Base-by-base conservation (phyloP, 2,113 vertebrate species). In the Panthera uncia region DNA sequence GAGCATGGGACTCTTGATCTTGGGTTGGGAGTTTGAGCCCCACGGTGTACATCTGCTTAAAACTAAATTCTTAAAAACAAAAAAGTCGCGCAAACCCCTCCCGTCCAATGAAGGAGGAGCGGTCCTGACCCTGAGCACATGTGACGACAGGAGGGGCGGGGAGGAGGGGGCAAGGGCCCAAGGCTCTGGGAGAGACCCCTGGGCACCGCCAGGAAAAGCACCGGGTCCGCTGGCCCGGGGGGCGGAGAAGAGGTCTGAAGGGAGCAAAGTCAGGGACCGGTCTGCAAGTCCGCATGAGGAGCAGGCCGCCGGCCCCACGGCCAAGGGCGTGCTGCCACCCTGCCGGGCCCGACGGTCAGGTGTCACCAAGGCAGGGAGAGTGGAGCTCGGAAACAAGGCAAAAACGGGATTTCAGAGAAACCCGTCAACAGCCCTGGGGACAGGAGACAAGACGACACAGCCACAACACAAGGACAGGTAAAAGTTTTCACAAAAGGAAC, bases 381-480 rank as follows among this genome's bases (percentile, higher is more conserved):
- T 18, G 0, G 25, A 36, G 14, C 69, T n/a, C 74, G 2, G 27
- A 38, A 48, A 66, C 10, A 23, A 41, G 15, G 9, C 78, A 57
- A 3, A 36, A 41, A 69, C 8, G 14, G 61, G 19, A 33, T 41
- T 13, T 15, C n/a, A 18, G 23, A 63, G 25, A 25, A 76, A 45
- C 13, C 38, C 10, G 5, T 4, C 12, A 2, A 1, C 6, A 25
- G 0, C 41, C 31, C 33, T 1, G 7, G 18, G 27, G 29, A 25
- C 0, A 16, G 10, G n/a, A 69, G 48, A 29, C 33, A 25, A 69
- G 10, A 33, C 0, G 33, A 0, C 6, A 13, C 23, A 36, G 1
- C 50, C 92, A 11, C 0, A 3, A 78, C 18, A 48, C 23, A 52
- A 23, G 5, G 79, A 48, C 25, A 55, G 7, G 93, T 5, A 9